Base-by-base conservation (phyloP, 2,888 invertebrate species). In the Chrysolina haemoptera region DNA sequence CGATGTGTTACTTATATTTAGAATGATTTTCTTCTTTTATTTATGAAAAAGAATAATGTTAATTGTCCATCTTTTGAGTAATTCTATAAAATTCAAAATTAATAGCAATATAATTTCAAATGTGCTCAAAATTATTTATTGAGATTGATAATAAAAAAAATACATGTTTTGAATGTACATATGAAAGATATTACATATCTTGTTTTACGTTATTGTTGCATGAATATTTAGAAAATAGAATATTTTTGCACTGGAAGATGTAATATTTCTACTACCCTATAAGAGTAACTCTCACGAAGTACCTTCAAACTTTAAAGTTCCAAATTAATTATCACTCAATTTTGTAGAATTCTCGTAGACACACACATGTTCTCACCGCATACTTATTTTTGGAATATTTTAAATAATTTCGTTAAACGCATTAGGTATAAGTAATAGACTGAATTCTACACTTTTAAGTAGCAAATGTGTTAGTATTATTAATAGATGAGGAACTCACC, bases 231-330 rank as follows among this genome's bases (percentile, higher is more conserved):
- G 72, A 65, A 68, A 59, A 74, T 66, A 76, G 68, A 74, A 71
- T 78, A 78, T 78, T 76, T 78, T 78, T 78, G 78, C 78, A 78
- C 78, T 69, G 74, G 65, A 76, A 62, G 59, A 74, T 74, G 48
- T 70, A 73, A 48, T 53, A 70, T 68, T 53, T 67, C 18, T 53
- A 67, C 27, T 20, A 66, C 20, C 16, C 16, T 20, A 18, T 53
- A 53, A 53, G 27, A 48, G 48, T 18, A 46, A 50, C 66, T 35
- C 53, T 67, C 55, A 53, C 53, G 1, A 59, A 59, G 35, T 59
- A 59, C 59, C 27, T 59, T 27, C n/a, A 14, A 9, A 59, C 10
- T 59, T 27, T 27, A n/a, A 59, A 59, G 27, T 35, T 27, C n/a
- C 6, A 59, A 59, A 35, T 59, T 0, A 59, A 35, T 35, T 35